Base-by-base conservation (phyloP, 1,140 invertebrate genomes). In the Pemphigus obesinymphae region DNA sequence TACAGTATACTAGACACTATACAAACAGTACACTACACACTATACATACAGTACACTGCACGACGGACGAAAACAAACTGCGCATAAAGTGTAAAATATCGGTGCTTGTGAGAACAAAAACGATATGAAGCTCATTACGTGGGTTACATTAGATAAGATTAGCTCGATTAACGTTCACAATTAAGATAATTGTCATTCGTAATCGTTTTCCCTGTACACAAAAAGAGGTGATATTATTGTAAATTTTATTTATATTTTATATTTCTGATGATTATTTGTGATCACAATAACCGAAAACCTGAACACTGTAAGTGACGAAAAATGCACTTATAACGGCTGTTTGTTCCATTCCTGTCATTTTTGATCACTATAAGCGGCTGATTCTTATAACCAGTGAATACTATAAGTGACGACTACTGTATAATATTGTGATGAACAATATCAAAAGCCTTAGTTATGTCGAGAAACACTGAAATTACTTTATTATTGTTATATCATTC, bases 101-200 rank as follows among this genome's bases (percentile, higher is more conserved):
- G 63, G 63, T 40, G 23, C 4, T 68, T 23, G 23, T 10, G 34
- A n/a, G 34, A 68, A 68, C 63, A 68, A 15, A 68, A 40, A 68
- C 34, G 34, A 68, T 68, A 68, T 43, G 66, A 68, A 40, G 37
- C 66, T 70, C 66, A 70, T 72, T 72, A 72, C 61, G 31, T 63
- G 61, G 61, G 61, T 34, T 5, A 63, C 17, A 63, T 63, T 63
- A 63, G 61, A 63, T 70, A 70, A 45, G 66, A 70, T 70, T 70
- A 70, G 40, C 11, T 26, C 40, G 66, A n/a, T n/a, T n/a, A n/a
- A n/a, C n/a, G n/a, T n/a, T n/a, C n/a, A n/a, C n/a, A n/a, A n/a
- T n/a, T n/a, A n/a, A n/a, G n/a, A n/a, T n/a, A n/a, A n/a, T n/a
- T n/a, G 66, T 23, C 37, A 5, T 43, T 70, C 34, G 66, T 45